Percentiles rank a stretch among this genome's conserved stretches.
phyloP scores from a whole-genome alignment of 2,888 invertebrate genomes.

The Lasioglossum zephyrum region DNA sequence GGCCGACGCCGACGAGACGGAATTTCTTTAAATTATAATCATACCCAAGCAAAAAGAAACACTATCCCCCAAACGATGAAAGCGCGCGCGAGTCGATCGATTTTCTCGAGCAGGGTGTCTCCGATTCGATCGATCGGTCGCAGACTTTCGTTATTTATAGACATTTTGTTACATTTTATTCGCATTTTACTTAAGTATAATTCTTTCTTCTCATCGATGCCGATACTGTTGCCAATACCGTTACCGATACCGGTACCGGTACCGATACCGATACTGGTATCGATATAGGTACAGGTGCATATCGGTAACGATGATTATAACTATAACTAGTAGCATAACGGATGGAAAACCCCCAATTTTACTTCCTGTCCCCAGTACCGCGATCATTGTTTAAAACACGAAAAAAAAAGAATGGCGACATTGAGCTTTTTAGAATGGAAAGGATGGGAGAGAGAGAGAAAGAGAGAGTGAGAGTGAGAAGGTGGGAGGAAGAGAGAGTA shows the following conservation, averaged over 20 bases:
- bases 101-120: conserved; percentile 53
- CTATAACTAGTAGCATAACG: conserved; percentile 77
- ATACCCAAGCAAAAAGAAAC: conserved; percentile 12
- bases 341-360: conserved; percentile 67
- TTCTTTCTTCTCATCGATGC: conserved; percentile 74
- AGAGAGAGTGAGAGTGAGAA: background rate
- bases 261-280: conserved; percentile 40
- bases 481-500: background rate
- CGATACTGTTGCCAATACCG: conserved; percentile 46
- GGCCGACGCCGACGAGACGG: background rate
- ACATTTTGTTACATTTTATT: conserved; percentile 83
- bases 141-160: conserved; percentile 81
- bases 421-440: background rate
- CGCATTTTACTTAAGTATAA: conserved; percentile 80
- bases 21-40: background rate
- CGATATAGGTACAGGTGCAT: conserved; percentile 25
- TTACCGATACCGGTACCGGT: conserved; percentile 31
- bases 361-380: conserved; percentile 64
- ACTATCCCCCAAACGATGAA: conserved; percentile 52
- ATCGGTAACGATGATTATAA: conserved; percentile 65
- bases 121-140: conserved; percentile 77
- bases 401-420: background rate
- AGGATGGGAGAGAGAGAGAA: background rate
- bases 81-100: conserved; percentile 59
- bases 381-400: conserved; percentile 62